A percentile compares a stretch with the other conserved stretches of the same genome.
Evolutionary conservation across 2,113 vertebrate genomes (phyloP).

Genomic region (Synchiropus splendidus): DNA sequence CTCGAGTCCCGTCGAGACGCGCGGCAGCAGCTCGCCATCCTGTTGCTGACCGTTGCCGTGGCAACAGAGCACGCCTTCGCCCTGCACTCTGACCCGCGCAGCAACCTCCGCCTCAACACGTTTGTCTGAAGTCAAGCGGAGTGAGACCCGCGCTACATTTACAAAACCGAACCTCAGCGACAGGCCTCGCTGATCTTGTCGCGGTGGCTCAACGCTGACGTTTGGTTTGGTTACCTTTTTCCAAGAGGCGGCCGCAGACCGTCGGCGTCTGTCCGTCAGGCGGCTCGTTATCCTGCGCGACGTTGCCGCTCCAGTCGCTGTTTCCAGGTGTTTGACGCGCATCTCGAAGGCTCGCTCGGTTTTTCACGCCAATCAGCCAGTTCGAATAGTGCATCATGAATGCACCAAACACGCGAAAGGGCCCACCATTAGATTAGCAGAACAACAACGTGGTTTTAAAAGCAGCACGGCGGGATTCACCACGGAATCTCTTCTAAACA

Average conservation of each 20-base stretch:
- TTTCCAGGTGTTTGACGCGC: conserved; percentile 35
- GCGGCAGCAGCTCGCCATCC: conserved; percentile 27
- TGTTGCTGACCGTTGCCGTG: conserved; percentile 64
- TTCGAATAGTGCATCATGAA: conserved; percentile 61
- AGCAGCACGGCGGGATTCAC: too few species aligned
- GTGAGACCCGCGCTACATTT: too few species aligned
- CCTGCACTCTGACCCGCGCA: conserved; percentile 63
- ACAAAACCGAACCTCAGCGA: too few species aligned
- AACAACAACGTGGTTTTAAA: too few species aligned
- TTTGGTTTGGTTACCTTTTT: too few species aligned
- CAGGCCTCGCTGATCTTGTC: too few species aligned
- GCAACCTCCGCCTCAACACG: conserved; percentile 20
- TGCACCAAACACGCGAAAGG: conserved; percentile 16
- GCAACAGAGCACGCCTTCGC: conserved; percentile 67
- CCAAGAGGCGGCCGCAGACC: conserved; percentile 38
- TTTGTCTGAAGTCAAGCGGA: too few species aligned
- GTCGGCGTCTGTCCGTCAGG: conserved; percentile 15
- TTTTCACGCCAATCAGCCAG: conserved; percentile 61
- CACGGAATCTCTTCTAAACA: too few species aligned
- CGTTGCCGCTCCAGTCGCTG: conserved; percentile 36
- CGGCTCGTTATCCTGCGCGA: conserved; percentile 18
- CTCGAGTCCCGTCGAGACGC: too few species aligned
- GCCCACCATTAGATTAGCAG: conserved; percentile 15
- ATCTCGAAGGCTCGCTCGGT: conserved; percentile 53
- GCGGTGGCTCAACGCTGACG: too few species aligned